phyloP scores from a whole-genome alignment of 92 coral and sea anemone species.

The Heliopora coerulea region DNA sequence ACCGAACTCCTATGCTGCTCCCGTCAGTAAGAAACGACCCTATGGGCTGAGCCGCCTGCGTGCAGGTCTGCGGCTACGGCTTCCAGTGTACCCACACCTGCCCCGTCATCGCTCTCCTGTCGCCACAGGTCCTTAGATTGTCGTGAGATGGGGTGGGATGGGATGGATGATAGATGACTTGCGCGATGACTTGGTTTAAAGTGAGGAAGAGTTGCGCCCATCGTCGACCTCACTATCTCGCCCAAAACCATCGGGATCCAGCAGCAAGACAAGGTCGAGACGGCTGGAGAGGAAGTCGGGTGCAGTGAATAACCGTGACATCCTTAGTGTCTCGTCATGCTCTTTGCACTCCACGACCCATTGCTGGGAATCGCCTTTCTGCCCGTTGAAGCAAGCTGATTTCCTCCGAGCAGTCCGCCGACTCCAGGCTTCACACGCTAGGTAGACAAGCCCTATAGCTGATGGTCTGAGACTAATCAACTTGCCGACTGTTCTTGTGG shows the following conservation, averaged over 20 bases:
- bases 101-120: conserved; percentile 35
- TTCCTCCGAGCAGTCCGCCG: no score
- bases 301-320: background rate
- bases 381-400: no score
- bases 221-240: conserved; percentile 34
- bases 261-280: conserved; percentile 37
- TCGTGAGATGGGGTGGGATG: background rate
- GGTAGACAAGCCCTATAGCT: no score
- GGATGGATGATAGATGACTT: conserved; percentile 43
- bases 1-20: conserved; percentile 46
- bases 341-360: no score
- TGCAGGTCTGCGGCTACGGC: conserved; percentile 47
- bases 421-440: no score
- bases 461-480: no score
- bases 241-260: conserved; percentile 10
- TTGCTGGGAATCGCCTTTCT: no score
- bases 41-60: conserved; percentile 50
- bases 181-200: conserved; percentile 31
- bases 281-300: conserved; percentile 18
- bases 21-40: conserved; percentile 30
- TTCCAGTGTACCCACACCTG: conserved; percentile 58
- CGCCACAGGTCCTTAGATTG: conserved; percentile 46
- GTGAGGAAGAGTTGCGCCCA: conserved; percentile 19
- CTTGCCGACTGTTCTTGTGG: no score
- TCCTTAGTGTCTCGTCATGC: no score